These are phyloP conservation scores for Siniperca scherzeri DNA, from an alignment of 2,797 vertebrate species.

Conservation along the genomic window DNA sequence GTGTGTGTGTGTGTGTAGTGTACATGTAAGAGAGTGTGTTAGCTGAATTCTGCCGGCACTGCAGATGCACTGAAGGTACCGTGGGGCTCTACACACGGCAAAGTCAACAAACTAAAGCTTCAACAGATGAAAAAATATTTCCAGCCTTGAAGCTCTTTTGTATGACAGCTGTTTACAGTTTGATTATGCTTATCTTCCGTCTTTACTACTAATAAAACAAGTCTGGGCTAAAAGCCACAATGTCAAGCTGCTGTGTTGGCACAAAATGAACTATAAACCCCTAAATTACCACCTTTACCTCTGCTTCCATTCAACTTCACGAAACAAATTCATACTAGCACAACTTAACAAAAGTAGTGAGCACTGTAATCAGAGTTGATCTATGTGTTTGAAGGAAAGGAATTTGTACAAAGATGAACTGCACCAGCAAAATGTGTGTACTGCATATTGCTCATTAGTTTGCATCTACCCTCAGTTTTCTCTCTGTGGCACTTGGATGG, in stretches of 20 bases:
- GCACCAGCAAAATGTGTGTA: not conserved
- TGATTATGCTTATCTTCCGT: constrained; percentile 3
- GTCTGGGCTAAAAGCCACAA: constrained; percentile 16
- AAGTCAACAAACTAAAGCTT: constrained; percentile 24
- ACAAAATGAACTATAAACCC: constrained; percentile 24
- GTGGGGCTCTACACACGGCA: not conserved
- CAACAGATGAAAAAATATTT: not conserved
- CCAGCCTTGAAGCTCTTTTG: not conserved
- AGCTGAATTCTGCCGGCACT: constrained; percentile 13
- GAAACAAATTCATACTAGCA: not conserved
- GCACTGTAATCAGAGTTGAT: constrained; percentile 14
- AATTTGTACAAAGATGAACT: constrained; percentile 36
- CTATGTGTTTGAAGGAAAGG: constrained; percentile 3
- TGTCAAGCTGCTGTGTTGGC: constrained; percentile 17
- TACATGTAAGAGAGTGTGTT: not conserved
- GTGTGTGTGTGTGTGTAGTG: not conserved
- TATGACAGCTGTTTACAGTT: constrained; percentile 32
- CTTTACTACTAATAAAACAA: constrained; percentile 55
- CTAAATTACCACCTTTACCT: constrained; percentile 31
- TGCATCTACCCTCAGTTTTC: not conserved
- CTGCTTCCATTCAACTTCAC: constrained; percentile 1
- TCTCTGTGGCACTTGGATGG: constrained; percentile 2
- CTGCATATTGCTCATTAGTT: constrained; percentile 22
- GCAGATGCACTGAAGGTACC: constrained; percentile 27
- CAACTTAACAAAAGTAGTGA: not conserved